Percentiles rank a stretch among this genome's conserved stretches.
Conservation (phyloP, 2,888 invertebrate species). For the Ophion obscuratus region DNA sequence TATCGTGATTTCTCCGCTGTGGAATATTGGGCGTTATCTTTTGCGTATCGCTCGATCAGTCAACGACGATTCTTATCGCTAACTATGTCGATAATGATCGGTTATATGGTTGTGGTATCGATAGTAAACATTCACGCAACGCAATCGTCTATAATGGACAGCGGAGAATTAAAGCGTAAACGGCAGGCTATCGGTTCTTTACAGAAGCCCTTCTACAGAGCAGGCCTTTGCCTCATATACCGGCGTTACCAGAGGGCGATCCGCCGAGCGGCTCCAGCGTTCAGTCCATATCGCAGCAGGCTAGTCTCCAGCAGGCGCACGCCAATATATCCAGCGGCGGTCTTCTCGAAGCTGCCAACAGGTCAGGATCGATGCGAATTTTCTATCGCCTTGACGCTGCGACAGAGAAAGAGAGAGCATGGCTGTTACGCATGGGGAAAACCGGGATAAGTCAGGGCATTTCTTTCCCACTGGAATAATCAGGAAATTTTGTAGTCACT, state of each 20-base stretch:
- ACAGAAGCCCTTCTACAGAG: conserved; percentile 97
- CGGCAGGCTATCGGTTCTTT: conserved; percentile 79
- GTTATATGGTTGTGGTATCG: not conserved
- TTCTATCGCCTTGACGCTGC: not conserved
- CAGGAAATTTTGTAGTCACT: no score
- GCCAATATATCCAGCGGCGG: conserved; percentile 77
- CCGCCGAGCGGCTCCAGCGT: conserved; percentile 84
- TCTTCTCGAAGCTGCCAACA: conserved; percentile 84
- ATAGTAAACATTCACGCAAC: not conserved
- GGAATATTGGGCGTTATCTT: not conserved
- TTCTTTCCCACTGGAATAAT: no score
- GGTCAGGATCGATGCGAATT: conserved; percentile 69
- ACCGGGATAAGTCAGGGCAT: no score
- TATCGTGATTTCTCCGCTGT: not conserved
- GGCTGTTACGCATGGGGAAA: no score
- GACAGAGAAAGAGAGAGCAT: not conserved
- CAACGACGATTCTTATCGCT: not conserved
- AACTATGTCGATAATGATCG: not conserved
- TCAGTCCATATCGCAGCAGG: conserved; percentile 81
- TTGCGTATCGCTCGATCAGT: not conserved
- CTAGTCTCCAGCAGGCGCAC: conserved; percentile 80
- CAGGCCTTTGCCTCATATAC: conserved; percentile 97
- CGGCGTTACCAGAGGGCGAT: conserved; percentile 91
- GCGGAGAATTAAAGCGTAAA: conserved; percentile 49
- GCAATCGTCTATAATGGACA: conserved; percentile 21